Evolutionary conservation across 1,140 invertebrate genomes (phyloP), one percentile per base, ranked within the genome.

Genomic region (Bombus pascuorum): DNA sequence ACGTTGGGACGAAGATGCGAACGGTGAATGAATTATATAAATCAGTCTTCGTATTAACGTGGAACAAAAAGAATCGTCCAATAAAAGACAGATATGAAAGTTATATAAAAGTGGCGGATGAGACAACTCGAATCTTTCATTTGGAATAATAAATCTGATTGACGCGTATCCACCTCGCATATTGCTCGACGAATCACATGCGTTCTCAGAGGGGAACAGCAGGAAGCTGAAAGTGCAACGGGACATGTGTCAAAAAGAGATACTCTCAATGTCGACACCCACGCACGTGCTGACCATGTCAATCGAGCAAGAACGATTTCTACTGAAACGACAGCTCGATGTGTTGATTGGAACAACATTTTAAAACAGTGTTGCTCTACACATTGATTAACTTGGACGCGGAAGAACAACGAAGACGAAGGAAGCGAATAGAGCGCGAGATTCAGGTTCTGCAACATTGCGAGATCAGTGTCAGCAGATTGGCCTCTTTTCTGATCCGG

Each of bases 181-280:
- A 65, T 65, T 18, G 34, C 34, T 57, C 47, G 87, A 83, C 65
- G 53, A 77, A 83, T 44, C 87, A 76, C 77, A 81, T 76, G 84
- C 85, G 85, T 81, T 32, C 9, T 37, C 83, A 65, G 42, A 89
- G 87, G 59, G 79, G 83, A 79, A 66, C 79, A 80, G 87, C 83
- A 75, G 83, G 79, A 86, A 86, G 81, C 66, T 83, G 62, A 10
- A 18, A 79, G 62, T 81, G 79, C 72, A 73, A 72, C 34, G 83
- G 62, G 78, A 72, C 62, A 25, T n/a, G 37, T 77, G 47, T 88
- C 86, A 44, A 88, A 89, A 80, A 74, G 47, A 77, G 81, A 73
- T 82, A 72, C 71, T 32, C 66, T 28, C 39, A 22, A 25, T 75
- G 79, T 71, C 74, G 78, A 78, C 79, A 74, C 84, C 78, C 74